phyloP scores from a whole-genome alignment of 2,888 invertebrate genomes.

The Agriopis leucophaearia region DNA sequence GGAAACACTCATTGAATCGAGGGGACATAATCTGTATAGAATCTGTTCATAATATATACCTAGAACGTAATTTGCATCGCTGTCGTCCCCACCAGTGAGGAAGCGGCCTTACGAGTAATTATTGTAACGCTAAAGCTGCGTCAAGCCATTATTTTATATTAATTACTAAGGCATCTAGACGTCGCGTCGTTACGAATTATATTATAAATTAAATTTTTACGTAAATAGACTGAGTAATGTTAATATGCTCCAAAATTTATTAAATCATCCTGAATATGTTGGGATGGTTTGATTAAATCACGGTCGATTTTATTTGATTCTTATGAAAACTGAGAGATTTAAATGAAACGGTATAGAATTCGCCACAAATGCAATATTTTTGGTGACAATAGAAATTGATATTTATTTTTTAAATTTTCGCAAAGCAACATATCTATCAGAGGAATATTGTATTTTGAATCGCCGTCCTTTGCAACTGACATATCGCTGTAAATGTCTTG shows the following conservation, averaged over 20 bases:
- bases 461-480: conserved; percentile 54
- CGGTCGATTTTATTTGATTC: conserved; percentile 40
- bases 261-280: conserved; percentile 39
- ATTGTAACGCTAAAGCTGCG: conserved; percentile 55
- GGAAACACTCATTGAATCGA: too few relatives aligned
- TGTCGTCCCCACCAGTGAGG: background rate
- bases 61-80: background rate
- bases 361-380: conserved; percentile 47
- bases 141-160: conserved; percentile 55
- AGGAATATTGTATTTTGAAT: conserved; percentile 44
- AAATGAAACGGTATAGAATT: conserved; percentile 29
- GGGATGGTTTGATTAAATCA: conserved; percentile 35
- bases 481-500: conserved; percentile 71
- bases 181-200: conserved; percentile 62
- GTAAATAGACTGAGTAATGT: conserved; percentile 80
- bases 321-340: conserved; percentile 46
- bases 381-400: conserved; percentile 48
- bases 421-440: conserved; percentile 58
- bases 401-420: conserved; percentile 50
- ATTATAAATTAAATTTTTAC: conserved; percentile 60
- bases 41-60: too few relatives aligned
- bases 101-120: conserved; percentile 12
- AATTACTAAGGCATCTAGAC: conserved; percentile 60
- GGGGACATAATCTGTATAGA: too few relatives aligned
- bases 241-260: conserved; percentile 64